Base-by-base conservation (phyloP, 2,113 vertebrate genomes). In the Emydocephalus ijimae region DNA sequence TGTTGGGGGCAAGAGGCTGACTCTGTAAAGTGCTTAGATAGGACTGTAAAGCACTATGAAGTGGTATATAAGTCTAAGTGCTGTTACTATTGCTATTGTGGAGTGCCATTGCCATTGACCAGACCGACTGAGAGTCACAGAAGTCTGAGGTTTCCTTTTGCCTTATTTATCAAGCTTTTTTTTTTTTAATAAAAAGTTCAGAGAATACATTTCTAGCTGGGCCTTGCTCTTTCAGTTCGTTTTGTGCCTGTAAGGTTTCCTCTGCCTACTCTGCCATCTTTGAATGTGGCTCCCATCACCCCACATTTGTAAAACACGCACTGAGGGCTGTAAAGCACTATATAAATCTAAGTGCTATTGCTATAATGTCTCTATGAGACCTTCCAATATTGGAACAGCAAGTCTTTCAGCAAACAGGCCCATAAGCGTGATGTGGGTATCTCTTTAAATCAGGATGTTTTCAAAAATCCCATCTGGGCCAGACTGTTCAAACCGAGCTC, bases 381-480 rank as follows among this genome's bases (percentile, higher is more conserved):
- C 91, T 26, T 0, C 45, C 15, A 5, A 0, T 56, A 0, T 45
- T 89, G 14, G 1, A 9, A 0, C 29, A 86, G 15, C 24, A 56
- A 55, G 52, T 45, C 24, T 57, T 18, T 55, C 39, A 92, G 45
- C 15, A 21, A 29, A 43, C 50, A n/a, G 74, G 89, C 87, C 18
- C 24, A 56, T 39, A 56, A 91, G 54, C 45, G 14, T 26, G 90
- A 6, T 2, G 29, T 34, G 57, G 20, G 6, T 85, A 45, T 8
- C 34, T 20, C 14, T 91, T 29, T 96, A 61, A 61, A 43, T 61
- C 7, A 93, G n/a, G 91, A 89, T 85, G 8, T 1, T 86, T 91
- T 56, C 14, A 23, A 91, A 87, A 20, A 0, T 9, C 39, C 24
- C 39, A 50, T 48, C 4, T 81, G 59, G 15, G 45, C 61, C 39